These are phyloP conservation scores for Pelodytes ibericus DNA, from an alignment of 2,797 vertebrate species.

Conservation along the genomic window DNA sequence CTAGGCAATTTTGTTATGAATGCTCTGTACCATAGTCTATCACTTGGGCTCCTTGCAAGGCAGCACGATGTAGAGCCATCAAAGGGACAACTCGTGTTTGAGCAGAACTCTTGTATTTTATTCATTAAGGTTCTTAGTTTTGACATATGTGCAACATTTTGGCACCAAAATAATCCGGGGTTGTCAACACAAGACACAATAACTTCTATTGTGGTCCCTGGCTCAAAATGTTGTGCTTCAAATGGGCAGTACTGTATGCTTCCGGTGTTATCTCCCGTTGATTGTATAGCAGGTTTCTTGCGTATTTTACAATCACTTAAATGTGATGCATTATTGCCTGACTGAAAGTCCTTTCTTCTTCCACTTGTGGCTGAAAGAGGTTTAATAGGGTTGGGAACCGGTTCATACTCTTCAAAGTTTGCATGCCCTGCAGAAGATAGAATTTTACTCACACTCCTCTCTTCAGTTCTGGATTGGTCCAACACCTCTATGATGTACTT, in stretches of 20 bases:
- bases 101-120: slow-evolving; percentile 83
- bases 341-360: not conserved
- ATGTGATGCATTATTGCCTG: slow-evolving; percentile 32
- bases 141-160: slow-evolving; percentile 69
- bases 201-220: slow-evolving; percentile 86
- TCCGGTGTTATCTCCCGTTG: not conserved
- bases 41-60: slow-evolving; percentile 80
- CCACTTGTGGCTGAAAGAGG: not conserved
- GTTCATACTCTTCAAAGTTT: slow-evolving; percentile 63
- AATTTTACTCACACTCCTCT: slow-evolving; percentile 76
- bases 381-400: not conserved
- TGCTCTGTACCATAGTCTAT: slow-evolving; percentile 87
- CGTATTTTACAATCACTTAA: not conserved
- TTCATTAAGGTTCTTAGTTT: slow-evolving; percentile 79
- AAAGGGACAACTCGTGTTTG: slow-evolving; percentile 65
- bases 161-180: slow-evolving; percentile 93
- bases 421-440: slow-evolving; percentile 74
- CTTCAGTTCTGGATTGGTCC: slow-evolving; percentile 72
- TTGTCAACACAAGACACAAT: slow-evolving; percentile 79
- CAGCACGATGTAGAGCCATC: slow-evolving; percentile 73
- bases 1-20: slow-evolving; percentile 68
- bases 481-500: slow-evolving; percentile 78
- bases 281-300: not conserved
- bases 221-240: slow-evolving; percentile 76
- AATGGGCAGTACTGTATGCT: slow-evolving; percentile 19